Conservation (phyloP, 2,888 invertebrate species). For the Atrina japonica region DNA sequence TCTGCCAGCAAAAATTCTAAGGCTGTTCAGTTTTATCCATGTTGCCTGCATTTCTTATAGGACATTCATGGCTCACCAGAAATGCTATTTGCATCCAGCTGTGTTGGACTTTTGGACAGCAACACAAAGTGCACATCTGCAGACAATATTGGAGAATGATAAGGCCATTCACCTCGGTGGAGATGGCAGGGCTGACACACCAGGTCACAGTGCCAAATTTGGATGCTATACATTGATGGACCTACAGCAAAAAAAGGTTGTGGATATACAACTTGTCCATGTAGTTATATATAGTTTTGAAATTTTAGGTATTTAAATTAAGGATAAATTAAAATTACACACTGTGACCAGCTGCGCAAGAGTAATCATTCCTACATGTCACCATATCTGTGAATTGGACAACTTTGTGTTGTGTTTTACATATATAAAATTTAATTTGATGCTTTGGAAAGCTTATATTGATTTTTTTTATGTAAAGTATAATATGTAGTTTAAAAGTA, state of each 20-base stretch:
- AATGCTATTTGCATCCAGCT: neutral
- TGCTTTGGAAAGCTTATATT: too few relatives aligned
- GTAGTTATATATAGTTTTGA: neutral
- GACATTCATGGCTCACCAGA: slow-evolving; percentile 1
- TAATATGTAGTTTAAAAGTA: too few relatives aligned
- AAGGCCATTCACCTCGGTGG: neutral
- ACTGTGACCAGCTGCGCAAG: too few relatives aligned
- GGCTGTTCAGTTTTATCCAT: neutral
- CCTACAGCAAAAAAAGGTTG: neutral
- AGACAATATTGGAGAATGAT: neutral
- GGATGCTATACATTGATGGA: neutral
- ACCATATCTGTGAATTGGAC: too few relatives aligned
- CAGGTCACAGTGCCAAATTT: slow-evolving; percentile 3
- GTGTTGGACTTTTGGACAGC: neutral
- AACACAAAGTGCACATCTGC: neutral
- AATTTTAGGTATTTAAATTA: too few relatives aligned
- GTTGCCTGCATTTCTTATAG: neutral
- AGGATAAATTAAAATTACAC: too few relatives aligned
- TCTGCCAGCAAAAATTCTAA: neutral
- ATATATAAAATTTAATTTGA: too few relatives aligned
- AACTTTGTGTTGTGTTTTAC: too few relatives aligned
- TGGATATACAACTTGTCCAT: slow-evolving; percentile 5
- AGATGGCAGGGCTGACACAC: slow-evolving; percentile 2
- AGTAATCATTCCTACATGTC: too few relatives aligned
- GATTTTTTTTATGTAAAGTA: too few relatives aligned